Percentiles rank a stretch among this genome's conserved stretches.
Evolutionary conservation across 2,113 vertebrate genomes (phyloP).

Genomic region (Emydocephalus ijimae): DNA sequence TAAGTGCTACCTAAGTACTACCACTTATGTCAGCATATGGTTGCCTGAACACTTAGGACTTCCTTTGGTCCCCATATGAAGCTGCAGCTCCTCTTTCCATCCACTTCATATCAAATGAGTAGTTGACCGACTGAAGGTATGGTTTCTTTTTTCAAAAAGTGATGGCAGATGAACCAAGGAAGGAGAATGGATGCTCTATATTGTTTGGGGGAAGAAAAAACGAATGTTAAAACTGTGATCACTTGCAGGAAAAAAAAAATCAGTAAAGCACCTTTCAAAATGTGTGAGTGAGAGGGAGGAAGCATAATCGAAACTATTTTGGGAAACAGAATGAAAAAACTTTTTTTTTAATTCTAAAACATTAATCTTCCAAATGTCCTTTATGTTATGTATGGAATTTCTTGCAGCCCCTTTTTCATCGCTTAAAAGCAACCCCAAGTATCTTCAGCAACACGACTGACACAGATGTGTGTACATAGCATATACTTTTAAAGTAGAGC

Average conservation of each 20-base stretch:
- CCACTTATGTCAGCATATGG: slow-evolving; percentile 62
- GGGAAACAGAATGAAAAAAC: background rate
- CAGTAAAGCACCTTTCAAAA: background rate
- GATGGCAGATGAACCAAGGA: slow-evolving; percentile 88
- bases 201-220: slow-evolving; percentile 14
- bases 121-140: slow-evolving; percentile 90
- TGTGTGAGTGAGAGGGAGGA: too few species aligned
- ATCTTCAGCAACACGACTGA: background rate
- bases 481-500: background rate
- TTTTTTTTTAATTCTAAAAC: background rate
- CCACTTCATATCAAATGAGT: slow-evolving; percentile 86
- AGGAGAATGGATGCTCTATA: slow-evolving; percentile 82
- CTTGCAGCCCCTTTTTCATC: background rate
- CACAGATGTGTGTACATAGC: background rate
- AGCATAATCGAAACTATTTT: background rate
- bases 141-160: slow-evolving; percentile 89
- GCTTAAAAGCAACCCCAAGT: background rate
- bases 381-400: background rate
- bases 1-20: slow-evolving; percentile 71
- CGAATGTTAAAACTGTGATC: background rate
- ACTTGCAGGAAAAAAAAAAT: background rate
- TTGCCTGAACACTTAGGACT: slow-evolving; percentile 42
- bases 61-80: slow-evolving; percentile 39
- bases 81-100: background rate
- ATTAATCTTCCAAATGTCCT: background rate